Evolutionary conservation across 1,140 invertebrate species (phyloP).

Genomic region (Conus ventricosus): DNA sequence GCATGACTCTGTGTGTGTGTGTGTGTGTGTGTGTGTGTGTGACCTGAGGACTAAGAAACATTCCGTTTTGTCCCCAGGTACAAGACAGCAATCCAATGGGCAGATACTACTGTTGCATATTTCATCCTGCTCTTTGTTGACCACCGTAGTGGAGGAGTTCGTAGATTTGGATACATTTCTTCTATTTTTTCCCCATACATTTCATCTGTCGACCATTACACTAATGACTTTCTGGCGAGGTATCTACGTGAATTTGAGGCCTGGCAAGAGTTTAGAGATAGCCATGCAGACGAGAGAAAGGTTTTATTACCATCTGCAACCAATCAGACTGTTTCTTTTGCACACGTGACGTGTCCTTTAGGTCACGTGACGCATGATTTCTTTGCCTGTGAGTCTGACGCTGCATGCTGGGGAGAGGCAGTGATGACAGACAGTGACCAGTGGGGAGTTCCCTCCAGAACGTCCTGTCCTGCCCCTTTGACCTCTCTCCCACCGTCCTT

Average conservation of each 20-base stretch:
- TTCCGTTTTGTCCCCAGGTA: background rate
- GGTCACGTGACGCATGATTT: background rate
- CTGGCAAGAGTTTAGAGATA: background rate
- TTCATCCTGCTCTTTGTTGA: background rate
- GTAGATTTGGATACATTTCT: background rate
- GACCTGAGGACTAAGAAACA: too few relatives aligned
- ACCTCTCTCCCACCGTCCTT: slow-evolving; percentile 10
- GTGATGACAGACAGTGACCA: background rate
- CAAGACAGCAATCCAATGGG: background rate
- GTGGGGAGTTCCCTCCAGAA: background rate
- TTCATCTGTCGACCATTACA: background rate
- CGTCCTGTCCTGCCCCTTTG: slow-evolving; percentile 2
- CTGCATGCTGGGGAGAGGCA: background rate
- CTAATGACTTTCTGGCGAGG: background rate
- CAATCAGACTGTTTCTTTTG: background rate
- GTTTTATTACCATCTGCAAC: background rate
- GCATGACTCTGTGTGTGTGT: too few relatives aligned
- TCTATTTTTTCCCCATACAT: background rate
- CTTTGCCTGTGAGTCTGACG: background rate
- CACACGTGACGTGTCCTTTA: background rate
- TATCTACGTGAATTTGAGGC: slow-evolving; percentile 3
- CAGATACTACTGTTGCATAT: background rate
- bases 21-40: too few relatives aligned
- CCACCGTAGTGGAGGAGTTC: background rate
- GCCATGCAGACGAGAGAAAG: background rate